phyloP scores from a whole-genome alignment of 2,113 vertebrate species.

The Alosa alosa region DNA sequence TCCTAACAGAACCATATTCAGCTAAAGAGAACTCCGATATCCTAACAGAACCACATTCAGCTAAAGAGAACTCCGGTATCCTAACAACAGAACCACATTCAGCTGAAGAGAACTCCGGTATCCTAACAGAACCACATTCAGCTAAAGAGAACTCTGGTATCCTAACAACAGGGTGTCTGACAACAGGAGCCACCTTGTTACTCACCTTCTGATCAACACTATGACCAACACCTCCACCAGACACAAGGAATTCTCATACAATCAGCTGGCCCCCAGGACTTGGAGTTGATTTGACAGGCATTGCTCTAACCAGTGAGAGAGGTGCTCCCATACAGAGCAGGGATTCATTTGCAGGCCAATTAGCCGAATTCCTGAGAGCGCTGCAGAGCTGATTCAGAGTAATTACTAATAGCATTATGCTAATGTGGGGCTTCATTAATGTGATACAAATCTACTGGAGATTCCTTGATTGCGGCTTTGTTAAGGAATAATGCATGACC shows the following conservation, averaged over 20 bases:
- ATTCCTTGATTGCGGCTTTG: constrained; percentile 9
- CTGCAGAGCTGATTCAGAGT: neutral
- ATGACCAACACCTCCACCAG: neutral
- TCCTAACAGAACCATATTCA: too few species aligned
- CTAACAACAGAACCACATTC: too few species aligned
- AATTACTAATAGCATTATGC: constrained; percentile 14
- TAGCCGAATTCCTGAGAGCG: neutral
- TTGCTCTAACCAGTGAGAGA: neutral
- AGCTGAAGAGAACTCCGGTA: too few species aligned
- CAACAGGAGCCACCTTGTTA: neutral
- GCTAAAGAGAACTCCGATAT: too few species aligned
- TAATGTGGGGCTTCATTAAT: constrained; percentile 10
- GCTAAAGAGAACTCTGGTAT: neutral
- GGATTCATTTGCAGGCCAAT: constrained; percentile 13
- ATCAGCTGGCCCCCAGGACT: neutral
- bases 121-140: neutral
- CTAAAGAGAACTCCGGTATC: too few species aligned
- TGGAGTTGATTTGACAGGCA: neutral
- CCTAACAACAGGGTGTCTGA: neutral
- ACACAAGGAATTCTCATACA: neutral
- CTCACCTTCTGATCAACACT: neutral
- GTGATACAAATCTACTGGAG: neutral
- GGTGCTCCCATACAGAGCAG: neutral
- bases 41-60: too few species aligned
- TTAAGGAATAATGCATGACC: constrained; percentile 2